Evolutionary conservation across 2,888 invertebrate species (phyloP).

Genomic region (Diplolepis rosae): DNA sequence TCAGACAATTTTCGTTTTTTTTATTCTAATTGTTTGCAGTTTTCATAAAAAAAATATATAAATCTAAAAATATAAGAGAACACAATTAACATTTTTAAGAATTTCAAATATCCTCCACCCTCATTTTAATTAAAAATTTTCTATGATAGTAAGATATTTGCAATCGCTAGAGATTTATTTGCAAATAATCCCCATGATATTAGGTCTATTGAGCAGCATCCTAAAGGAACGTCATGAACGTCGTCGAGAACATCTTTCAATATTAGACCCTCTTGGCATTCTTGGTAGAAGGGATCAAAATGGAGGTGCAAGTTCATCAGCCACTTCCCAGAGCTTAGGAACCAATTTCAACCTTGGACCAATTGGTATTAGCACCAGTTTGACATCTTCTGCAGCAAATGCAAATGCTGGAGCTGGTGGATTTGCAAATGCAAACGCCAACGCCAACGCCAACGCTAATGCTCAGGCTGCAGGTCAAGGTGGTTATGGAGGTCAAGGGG

Average conservation of each 20-base stretch:
- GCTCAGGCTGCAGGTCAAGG: conserved; percentile 39
- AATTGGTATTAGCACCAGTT: conserved; percentile 54
- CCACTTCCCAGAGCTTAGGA: conserved; percentile 51
- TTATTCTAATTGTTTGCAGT: no score
- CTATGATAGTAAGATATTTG: no score
- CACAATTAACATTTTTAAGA: no score
- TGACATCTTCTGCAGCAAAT: conserved; percentile 54
- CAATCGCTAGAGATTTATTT: no score
- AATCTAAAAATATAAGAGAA: no score
- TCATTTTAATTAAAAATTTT: no score
- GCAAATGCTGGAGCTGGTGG: conserved; percentile 50
- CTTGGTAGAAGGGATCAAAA: conserved; percentile 40
- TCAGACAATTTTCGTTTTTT: no score
- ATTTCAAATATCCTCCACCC: no score
- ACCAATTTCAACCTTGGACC: conserved; percentile 60
- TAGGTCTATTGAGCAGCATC: not conserved
- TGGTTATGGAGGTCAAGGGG: conserved; percentile 12
- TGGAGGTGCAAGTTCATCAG: conserved; percentile 39
- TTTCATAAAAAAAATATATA: no score
- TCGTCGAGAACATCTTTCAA: conserved; percentile 6
- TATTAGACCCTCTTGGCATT: conserved; percentile 62
- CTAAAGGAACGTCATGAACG: not conserved
- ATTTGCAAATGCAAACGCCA: conserved; percentile 33
- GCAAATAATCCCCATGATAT: not conserved
- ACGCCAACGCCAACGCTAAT: conserved; percentile 27